phyloP scores from a whole-genome alignment of 2,113 vertebrate genomes.

The Alosa alosa region DNA sequence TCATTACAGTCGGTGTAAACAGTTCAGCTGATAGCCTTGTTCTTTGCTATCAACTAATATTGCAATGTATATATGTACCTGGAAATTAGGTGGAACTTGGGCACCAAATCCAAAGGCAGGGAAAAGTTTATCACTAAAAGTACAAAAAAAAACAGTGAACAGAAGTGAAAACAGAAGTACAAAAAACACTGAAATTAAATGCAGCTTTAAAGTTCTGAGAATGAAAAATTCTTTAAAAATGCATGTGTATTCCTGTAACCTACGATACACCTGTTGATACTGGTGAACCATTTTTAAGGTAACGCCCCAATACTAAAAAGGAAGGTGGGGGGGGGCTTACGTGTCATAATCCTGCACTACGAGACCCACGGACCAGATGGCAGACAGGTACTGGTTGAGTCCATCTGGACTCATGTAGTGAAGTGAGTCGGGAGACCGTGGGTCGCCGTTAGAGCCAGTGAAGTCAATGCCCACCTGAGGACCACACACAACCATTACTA shows the following conservation, averaged over 20 bases:
- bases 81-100: conserved; percentile 84
- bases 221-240: no score
- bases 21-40: not conserved
- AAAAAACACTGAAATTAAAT: not conserved
- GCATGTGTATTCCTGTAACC: no score
- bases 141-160: not conserved
- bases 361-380: conserved; percentile 88
- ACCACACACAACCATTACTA: not conserved
- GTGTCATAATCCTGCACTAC: conserved; percentile 92
- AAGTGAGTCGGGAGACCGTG: conserved; percentile 84
- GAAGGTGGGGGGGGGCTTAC: conserved; percentile 53
- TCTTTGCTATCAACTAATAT: not conserved
- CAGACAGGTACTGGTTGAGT: conserved; percentile 85
- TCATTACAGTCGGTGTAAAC: not conserved
- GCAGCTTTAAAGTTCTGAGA: not conserved
- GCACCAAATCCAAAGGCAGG: conserved; percentile 93
- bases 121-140: conserved; percentile 85
- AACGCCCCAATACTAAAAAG: not conserved
- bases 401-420: conserved; percentile 88
- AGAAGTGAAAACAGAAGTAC: no score
- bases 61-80: conserved; percentile 68
- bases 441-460: conserved; percentile 91
- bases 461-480: conserved; percentile 90
- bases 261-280: not conserved
- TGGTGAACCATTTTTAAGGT: not conserved